These are phyloP conservation scores for Sphaeramia orbicularis DNA, from an alignment of 2,797 vertebrate genomes.

Conservation along the genomic window DNA sequence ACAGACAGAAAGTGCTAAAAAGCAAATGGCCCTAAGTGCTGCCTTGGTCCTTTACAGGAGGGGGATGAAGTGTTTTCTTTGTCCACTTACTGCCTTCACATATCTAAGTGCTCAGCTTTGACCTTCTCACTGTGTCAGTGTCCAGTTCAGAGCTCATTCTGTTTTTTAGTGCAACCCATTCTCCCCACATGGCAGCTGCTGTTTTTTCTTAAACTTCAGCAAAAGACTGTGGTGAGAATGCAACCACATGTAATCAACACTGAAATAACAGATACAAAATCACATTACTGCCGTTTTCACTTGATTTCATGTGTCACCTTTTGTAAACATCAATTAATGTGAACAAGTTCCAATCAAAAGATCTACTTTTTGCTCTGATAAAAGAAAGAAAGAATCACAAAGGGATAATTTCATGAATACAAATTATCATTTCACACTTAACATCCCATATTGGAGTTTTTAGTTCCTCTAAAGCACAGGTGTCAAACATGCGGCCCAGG, in stretches of 20 bases:
- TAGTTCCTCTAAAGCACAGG: slow-evolving; percentile 10
- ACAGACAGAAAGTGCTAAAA: slow-evolving; percentile 32
- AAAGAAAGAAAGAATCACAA: neutral
- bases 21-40: slow-evolving; percentile 48
- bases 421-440: neutral
- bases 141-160: slow-evolving; percentile 46
- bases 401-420: neutral
- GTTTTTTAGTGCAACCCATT: slow-evolving; percentile 9
- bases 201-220: slow-evolving; percentile 33
- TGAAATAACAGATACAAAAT: neutral
- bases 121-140: slow-evolving; percentile 55
- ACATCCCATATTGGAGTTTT: neutral
- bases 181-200: slow-evolving; percentile 13
- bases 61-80: slow-evolving; percentile 40
- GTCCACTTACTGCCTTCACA: slow-evolving; percentile 55
- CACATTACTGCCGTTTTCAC: neutral
- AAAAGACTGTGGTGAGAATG: slow-evolving; percentile 28
- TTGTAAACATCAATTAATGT: neutral
- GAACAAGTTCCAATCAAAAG: neutral
- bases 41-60: slow-evolving; percentile 38
- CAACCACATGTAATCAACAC: slow-evolving; percentile 20
- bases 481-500: too few species aligned
- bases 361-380: too few species aligned
- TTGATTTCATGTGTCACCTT: neutral
- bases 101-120: slow-evolving; percentile 56